Percentiles rank a stretch among this genome's conserved stretches.
Conservation (phyloP, 1,140 invertebrate species). For the Nasonia giraulti region DNA sequence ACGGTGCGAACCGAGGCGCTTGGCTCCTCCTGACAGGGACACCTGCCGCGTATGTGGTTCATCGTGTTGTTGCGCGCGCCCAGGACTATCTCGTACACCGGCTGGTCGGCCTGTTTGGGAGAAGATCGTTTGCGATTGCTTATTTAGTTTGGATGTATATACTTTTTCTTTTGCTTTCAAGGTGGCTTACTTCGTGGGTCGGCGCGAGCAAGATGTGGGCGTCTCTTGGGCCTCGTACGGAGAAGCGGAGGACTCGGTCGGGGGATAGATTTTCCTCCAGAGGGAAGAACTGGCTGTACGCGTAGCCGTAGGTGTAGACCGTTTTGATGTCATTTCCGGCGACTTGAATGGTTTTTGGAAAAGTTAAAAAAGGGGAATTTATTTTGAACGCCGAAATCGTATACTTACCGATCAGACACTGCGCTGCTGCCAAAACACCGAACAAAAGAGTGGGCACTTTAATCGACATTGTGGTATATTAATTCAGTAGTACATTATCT, state of each 20-base stretch:
- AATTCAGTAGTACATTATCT: not conserved
- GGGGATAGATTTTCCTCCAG: conserved; percentile 44
- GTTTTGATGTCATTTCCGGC: conserved; percentile 30
- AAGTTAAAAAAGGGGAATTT: no score
- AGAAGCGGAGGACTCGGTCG: conserved; percentile 41
- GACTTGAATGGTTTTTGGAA: no score
- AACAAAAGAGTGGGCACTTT: no score
- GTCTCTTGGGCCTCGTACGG: conserved; percentile 40
- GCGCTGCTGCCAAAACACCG: no score
- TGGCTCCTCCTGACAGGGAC: conserved; percentile 49
- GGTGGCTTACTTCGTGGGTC: conserved; percentile 38
- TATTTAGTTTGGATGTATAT: not conserved
- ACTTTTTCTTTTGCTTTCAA: not conserved
- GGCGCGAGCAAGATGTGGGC: conserved; percentile 49
- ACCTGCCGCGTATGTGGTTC: conserved; percentile 48
- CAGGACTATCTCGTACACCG: conserved; percentile 47
- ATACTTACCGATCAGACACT: no score
- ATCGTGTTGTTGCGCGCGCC: conserved; percentile 43
- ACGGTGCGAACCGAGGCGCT: conserved; percentile 40
- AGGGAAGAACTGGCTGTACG: conserved; percentile 47
- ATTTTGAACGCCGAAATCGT: no score
- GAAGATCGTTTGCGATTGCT: no score
- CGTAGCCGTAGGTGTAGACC: conserved; percentile 43
- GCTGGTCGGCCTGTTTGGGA: conserved; percentile 38
- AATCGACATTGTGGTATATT: no score